phyloP scores from a whole-genome alignment of 2,797 vertebrate genomes.

The Aulostomus chinensis region DNA sequence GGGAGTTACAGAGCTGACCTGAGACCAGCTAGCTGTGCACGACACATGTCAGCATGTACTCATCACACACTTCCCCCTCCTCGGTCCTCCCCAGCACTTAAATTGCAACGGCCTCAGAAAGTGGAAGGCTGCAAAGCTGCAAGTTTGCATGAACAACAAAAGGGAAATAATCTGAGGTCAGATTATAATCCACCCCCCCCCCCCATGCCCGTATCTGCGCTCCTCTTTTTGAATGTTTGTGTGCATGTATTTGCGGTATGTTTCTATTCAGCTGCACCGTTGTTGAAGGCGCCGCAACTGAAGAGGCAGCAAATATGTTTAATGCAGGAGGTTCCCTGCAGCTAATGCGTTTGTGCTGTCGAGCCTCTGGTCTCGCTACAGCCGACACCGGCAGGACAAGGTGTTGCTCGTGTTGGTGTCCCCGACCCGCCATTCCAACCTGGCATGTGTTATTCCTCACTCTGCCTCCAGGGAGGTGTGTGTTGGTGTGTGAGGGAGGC shows the following conservation, averaged over 20 bases:
- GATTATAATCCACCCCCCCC: neutral
- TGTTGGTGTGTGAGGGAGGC: neutral
- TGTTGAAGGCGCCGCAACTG: conserved; percentile 14
- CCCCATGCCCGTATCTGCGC: too few species aligned
- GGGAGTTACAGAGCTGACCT: too few species aligned
- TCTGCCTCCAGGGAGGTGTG: conserved; percentile 5
- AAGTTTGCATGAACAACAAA: too few species aligned
- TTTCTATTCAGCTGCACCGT: too few species aligned
- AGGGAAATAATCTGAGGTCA: neutral
- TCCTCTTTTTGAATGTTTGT: neutral
- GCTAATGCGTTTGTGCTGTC: conserved; percentile 54
- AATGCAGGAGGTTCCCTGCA: conserved; percentile 36
- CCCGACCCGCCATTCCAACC: neutral
- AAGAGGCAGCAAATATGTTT: conserved; percentile 40
- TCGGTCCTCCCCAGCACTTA: too few species aligned
- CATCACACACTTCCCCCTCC: too few species aligned
- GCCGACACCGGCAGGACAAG: conserved; percentile 33
- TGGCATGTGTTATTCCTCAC: conserved; percentile 32
- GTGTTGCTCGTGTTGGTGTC: conserved; percentile 16
- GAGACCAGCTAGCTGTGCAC: too few species aligned
- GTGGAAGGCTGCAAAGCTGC: too few species aligned
- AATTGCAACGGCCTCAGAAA: too few species aligned
- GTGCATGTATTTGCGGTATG: neutral
- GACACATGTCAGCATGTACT: too few species aligned
- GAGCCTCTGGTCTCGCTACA: conserved; percentile 11